Evolutionary conservation across 2,888 invertebrate species (phyloP), one percentile per base, ranked within the genome.

Genomic region (Diaphora mendica): DNA sequence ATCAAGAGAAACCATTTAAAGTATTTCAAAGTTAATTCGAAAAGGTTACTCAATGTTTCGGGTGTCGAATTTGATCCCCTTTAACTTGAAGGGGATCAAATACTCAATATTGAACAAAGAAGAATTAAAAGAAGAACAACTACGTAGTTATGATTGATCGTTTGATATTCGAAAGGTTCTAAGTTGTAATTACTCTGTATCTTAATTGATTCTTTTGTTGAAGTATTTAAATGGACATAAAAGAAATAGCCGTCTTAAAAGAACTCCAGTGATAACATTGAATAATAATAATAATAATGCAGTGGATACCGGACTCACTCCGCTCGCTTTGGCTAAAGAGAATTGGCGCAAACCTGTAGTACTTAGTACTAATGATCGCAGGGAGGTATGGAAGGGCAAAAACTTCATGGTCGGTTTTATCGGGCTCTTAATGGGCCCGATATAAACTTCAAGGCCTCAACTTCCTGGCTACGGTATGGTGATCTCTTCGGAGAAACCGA

Each of bases 1-100:
- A 62, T 62, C 30, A 30, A 30, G 62, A 62, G 62, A 62, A 62
- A 62, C 62, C 62, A 17, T 62, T 62, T 62, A 62, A 62, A 62
- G 62, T 30, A 62, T 62, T 62, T 62, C 30, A 30, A 62, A 30
- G 62, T 30, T 30, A 30, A 62, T 62, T 62, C 30, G 30, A 62
- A 62, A 62, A 15, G 17, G 62, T 65, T 65, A 35, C 65, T 9
- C 23, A 20, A 65, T 35, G n/a, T 65, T 62, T 62, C 62, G 26
- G 62, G 62, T 62, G 62, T 62, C 30, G 62, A 64, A 20, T 70
- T 64, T 26, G 26, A 39, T 70, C n/a, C 30, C 55, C 35, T 55
- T 39, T 17, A 33, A 44, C 23, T 44, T 64, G 9, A n/a, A 55
- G 51, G 51, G 51, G 51, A 55, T n/a, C 51, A n/a, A 55, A n/a